A percentile compares a stretch with the other conserved stretches of the same genome.
Conservation (phyloP, 2,113 vertebrate species). For the Illadopsis cleaveri region DNA sequence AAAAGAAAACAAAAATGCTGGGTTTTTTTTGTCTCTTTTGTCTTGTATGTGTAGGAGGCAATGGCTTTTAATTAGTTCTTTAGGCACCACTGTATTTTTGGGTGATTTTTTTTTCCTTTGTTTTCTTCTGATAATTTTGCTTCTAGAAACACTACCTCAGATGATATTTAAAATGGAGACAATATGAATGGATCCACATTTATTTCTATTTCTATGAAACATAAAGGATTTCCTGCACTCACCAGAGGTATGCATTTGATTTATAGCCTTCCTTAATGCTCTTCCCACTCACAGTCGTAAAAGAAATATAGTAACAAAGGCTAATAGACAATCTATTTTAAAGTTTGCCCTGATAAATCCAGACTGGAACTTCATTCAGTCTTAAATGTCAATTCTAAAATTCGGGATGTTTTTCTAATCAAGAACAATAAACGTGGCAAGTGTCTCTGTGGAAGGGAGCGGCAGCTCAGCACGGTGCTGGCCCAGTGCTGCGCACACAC, state of each 20-base stretch:
- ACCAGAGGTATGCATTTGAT: constrained; percentile 35
- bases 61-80: not conserved
- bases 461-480: not conserved
- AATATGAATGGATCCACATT: not conserved
- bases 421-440: not conserved
- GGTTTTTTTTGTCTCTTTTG: not conserved
- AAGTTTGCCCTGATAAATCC: constrained; percentile 27
- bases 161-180: not conserved
- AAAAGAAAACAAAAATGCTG: not conserved
- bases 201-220: constrained; percentile 28
- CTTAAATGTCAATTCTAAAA: constrained; percentile 40
- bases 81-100: not conserved
- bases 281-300: not conserved
- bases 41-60: not conserved
- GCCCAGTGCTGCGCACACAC: not conserved
- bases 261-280: not conserved
- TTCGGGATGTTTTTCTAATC: constrained; percentile 44
- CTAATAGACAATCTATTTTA: not conserved
- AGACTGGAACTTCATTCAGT: constrained; percentile 17
- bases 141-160: not conserved
- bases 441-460: not conserved
- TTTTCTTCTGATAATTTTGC: not conserved
- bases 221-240: constrained; percentile 27
- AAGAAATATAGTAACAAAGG: not conserved
- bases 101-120: not conserved